Conservation (phyloP, 2,888 invertebrate species). For the Cenopis cana region DNA sequence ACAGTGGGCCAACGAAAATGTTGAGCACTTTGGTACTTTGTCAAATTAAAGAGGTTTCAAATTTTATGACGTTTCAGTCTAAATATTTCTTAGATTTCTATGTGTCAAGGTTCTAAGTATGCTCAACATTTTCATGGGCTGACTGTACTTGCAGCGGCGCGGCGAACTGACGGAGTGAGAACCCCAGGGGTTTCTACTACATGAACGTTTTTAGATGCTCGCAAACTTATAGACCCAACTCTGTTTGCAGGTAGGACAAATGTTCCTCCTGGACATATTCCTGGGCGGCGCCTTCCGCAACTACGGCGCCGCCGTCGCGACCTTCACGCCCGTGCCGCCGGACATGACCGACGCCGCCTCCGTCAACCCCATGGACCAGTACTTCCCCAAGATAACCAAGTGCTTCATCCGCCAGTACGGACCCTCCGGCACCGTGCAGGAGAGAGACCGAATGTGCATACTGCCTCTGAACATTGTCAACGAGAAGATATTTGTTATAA, state of each 20-base stretch:
- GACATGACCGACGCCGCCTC: constrained; percentile 66
- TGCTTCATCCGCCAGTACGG: constrained; percentile 86
- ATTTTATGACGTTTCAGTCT: too few species aligned
- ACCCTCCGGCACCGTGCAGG: constrained; percentile 84
- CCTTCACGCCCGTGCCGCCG: constrained; percentile 70
- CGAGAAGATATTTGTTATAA: constrained; percentile 90
- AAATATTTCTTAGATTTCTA: too few species aligned
- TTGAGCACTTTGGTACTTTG: too few species aligned
- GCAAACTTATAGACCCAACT: too few species aligned
- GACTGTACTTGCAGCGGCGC: too few species aligned
- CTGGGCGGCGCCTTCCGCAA: constrained; percentile 86
- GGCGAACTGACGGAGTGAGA: too few species aligned
- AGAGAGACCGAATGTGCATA: constrained; percentile 88
- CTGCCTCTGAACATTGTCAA: constrained; percentile 91
- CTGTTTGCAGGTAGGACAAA: constrained; percentile 87
- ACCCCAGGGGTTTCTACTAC: too few species aligned
- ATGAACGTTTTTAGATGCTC: too few species aligned
- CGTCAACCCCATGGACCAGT: constrained; percentile 88
- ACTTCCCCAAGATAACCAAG: constrained; percentile 89
- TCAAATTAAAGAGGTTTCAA: too few species aligned
- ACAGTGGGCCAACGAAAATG: too few species aligned
- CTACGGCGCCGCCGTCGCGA: constrained; percentile 84
- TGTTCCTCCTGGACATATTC: constrained; percentile 88
- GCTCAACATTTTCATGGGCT: too few species aligned
- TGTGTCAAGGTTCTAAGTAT: too few species aligned